Percentiles rank a stretch among this genome's conserved stretches.
Conservation (phyloP, 2,888 invertebrate species). For the Gymnoscelis rufifasciata region DNA sequence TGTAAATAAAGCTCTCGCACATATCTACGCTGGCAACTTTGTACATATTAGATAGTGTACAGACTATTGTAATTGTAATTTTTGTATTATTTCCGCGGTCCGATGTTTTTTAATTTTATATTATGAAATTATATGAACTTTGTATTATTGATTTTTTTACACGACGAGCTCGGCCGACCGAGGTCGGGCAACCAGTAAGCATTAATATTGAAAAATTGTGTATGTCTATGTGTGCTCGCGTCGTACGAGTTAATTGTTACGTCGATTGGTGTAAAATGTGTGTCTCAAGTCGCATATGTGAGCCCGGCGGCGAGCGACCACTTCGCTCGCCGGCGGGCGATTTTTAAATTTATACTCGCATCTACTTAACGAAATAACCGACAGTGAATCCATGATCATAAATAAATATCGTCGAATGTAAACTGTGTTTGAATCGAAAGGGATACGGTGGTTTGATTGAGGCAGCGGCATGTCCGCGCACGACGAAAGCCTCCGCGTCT, state of each 20-base stretch:
- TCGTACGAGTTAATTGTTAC: constrained; percentile 78
- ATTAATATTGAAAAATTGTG: constrained; percentile 68
- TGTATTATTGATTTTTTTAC: constrained; percentile 73
- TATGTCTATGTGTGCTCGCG: constrained; percentile 80
- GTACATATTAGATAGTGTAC: constrained; percentile 81
- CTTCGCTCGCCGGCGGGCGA: constrained; percentile 65
- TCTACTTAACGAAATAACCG: constrained; percentile 78
- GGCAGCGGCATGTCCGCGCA: constrained; percentile 75
- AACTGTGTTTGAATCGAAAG: constrained; percentile 62
- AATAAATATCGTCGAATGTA: constrained; percentile 81
- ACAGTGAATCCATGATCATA: constrained; percentile 79
- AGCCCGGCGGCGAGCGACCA: constrained; percentile 68
- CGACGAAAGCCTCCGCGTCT: constrained; percentile 77
- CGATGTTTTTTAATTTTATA: constrained; percentile 80
- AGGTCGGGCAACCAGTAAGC: constrained; percentile 76
- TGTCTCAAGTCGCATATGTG: constrained; percentile 75
- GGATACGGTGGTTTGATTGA: constrained; percentile 46
- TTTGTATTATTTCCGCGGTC: constrained; percentile 80
- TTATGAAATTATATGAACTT: constrained; percentile 65
- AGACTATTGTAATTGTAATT: constrained; percentile 80
- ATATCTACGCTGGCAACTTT: constrained; percentile 78
- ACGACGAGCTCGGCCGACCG: constrained; percentile 77
- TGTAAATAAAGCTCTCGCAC: constrained; percentile 78
- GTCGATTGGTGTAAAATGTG: constrained; percentile 79
- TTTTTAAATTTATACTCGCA: constrained; percentile 79